Evolutionary conservation across 2,113 vertebrate genomes (phyloP).

Genomic region (Mandrillus leucophaeus): DNA sequence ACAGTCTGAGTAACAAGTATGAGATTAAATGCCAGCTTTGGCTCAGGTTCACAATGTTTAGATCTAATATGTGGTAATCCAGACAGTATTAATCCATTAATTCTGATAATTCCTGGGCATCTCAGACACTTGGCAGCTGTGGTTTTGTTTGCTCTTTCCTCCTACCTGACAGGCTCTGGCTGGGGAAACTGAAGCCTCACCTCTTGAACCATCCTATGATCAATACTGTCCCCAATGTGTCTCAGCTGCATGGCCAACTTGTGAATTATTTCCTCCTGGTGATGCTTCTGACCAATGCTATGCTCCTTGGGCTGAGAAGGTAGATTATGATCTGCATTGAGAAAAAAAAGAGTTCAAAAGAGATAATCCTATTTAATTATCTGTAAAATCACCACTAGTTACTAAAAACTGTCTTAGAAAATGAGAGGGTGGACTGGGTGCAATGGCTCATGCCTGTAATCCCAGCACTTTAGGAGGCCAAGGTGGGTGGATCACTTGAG

Average conservation of each 20-base stretch:
- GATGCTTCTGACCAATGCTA: not conserved
- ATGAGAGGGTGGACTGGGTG: not conserved
- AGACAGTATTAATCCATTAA: not conserved
- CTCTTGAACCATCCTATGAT: constrained; percentile 44
- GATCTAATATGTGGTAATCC: not conserved
- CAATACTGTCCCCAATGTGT: constrained; percentile 54
- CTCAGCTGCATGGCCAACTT: constrained; percentile 56
- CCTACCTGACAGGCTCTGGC: not conserved
- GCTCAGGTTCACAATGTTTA: not conserved
- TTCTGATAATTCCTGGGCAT: not conserved
- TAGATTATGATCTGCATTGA: not conserved
- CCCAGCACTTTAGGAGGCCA: no score
- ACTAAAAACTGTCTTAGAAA: constrained; percentile 3
- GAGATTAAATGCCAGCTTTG: not conserved
- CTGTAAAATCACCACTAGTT: not conserved
- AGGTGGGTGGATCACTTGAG: no score
- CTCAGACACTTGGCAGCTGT: not conserved
- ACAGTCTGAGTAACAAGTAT: not conserved
- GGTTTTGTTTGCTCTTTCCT: not conserved
- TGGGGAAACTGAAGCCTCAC: constrained; percentile 13
- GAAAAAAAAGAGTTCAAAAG: constrained; percentile 11
- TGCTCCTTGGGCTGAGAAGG: constrained; percentile 15
- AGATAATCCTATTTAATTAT: not conserved
- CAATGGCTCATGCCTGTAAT: no score
- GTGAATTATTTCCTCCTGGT: constrained; percentile 27